Conservation (phyloP, 2,797 vertebrate species). For the Coregonus suidteri region DNA sequence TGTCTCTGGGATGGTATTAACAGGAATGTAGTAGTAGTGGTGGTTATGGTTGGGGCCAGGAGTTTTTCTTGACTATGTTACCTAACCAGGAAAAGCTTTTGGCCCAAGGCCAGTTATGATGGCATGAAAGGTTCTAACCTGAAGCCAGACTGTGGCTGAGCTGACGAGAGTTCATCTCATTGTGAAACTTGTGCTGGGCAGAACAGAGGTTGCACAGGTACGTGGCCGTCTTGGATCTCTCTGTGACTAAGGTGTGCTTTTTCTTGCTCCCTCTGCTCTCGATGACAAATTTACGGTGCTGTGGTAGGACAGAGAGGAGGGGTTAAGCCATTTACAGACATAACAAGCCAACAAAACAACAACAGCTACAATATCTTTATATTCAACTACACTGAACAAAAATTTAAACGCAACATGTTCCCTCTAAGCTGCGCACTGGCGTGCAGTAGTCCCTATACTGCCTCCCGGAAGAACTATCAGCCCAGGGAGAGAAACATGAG, state of each 20-base stretch:
- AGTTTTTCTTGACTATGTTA: neutral
- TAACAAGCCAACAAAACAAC: neutral
- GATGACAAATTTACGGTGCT: slow-evolving; percentile 85
- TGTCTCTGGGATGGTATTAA: neutral
- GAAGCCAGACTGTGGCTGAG: slow-evolving; percentile 68
- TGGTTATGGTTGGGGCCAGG: neutral
- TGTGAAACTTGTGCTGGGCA: slow-evolving; percentile 87
- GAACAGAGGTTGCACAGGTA: slow-evolving; percentile 87
- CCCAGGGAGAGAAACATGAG: too few species aligned
- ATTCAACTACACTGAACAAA: neutral
- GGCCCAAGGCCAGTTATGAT: neutral
- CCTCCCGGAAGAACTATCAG: too few species aligned
- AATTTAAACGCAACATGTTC: too few species aligned
- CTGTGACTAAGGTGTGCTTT: slow-evolving; percentile 82
- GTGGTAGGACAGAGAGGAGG: slow-evolving; percentile 3
- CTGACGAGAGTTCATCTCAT: slow-evolving; percentile 82
- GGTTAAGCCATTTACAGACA: neutral
- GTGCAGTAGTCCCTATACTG: too few species aligned
- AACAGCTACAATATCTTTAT: neutral
- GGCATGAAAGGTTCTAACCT: slow-evolving; percentile 61
- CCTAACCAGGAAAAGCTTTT: neutral
- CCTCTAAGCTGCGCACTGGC: too few species aligned
- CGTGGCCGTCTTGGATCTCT: slow-evolving; percentile 82
- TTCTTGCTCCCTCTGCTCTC: slow-evolving; percentile 83
- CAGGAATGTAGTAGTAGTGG: neutral